These are phyloP conservation scores for Leptocoma aspasia DNA, from an alignment of 2,113 vertebrate genomes.

Conservation along the genomic window DNA sequence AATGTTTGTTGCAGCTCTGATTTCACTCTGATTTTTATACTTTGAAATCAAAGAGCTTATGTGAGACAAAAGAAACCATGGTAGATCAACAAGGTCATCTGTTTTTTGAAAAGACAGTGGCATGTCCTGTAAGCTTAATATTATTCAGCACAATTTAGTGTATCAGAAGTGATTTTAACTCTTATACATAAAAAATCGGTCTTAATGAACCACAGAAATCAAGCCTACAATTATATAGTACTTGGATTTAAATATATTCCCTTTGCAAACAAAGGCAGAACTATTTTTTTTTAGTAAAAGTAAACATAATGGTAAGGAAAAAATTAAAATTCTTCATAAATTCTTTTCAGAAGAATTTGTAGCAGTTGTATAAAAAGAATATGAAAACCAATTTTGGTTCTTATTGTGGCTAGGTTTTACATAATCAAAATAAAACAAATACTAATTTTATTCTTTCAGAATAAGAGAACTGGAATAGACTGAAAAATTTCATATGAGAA, in stretches of 20 bases:
- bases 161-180: neutral
- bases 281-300: neutral
- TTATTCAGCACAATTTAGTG: neutral
- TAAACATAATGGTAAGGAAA: neutral
- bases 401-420: neutral
- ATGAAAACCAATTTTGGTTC: neutral
- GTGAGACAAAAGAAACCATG: neutral
- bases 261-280: neutral
- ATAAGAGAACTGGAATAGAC: neutral
- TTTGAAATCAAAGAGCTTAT: neutral
- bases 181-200: neutral
- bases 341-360: neutral
- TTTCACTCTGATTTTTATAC: neutral
- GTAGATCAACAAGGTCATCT: neutral
- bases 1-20: neutral
- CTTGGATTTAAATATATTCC: neutral
- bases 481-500: neutral
- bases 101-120: neutral
- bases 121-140: neutral
- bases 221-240: neutral
- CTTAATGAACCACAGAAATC: neutral
- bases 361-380: neutral
- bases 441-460: neutral
- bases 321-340: neutral
- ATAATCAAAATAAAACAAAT: neutral